Percentiles rank a stretch among this genome's conserved stretches.
Conservation (phyloP, 2,113 vertebrate species). For the Crotalus helleri region DNA sequence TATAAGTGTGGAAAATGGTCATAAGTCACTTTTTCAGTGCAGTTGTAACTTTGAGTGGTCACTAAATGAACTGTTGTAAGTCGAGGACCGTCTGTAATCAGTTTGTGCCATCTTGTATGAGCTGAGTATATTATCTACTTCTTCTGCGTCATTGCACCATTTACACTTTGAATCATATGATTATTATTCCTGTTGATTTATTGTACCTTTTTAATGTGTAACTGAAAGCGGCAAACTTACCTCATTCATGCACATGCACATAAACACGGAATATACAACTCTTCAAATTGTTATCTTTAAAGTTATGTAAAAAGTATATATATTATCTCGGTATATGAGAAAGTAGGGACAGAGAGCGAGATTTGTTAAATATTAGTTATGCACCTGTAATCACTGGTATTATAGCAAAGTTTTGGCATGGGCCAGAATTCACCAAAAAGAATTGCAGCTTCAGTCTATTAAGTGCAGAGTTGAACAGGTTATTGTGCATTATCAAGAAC, state of each 20-base stretch:
- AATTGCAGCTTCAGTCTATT: neutral
- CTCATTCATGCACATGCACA: neutral
- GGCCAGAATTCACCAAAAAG: neutral
- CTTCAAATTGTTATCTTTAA: neutral
- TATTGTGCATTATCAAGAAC: constrained; percentile 1
- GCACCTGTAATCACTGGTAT: neutral
- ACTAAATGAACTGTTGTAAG: neutral
- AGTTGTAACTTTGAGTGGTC: neutral
- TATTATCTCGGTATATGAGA: neutral
- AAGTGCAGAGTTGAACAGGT: neutral
- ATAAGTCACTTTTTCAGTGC: neutral
- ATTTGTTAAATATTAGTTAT: neutral
- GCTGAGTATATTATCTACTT: neutral
- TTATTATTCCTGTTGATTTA: too few relatives aligned
- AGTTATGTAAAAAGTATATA: neutral
- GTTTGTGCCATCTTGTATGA: neutral
- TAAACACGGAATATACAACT: neutral
- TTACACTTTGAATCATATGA: too few relatives aligned
- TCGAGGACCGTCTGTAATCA: neutral
- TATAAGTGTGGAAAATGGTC: neutral
- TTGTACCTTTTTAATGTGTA: neutral
- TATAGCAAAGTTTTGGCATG: neutral
- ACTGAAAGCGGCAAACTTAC: neutral
- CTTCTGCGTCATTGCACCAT: too few relatives aligned
- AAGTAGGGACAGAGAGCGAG: neutral